Base-by-base conservation (phyloP, 1,140 invertebrate genomes). In the Stenopsyche tienmushanensis region DNA sequence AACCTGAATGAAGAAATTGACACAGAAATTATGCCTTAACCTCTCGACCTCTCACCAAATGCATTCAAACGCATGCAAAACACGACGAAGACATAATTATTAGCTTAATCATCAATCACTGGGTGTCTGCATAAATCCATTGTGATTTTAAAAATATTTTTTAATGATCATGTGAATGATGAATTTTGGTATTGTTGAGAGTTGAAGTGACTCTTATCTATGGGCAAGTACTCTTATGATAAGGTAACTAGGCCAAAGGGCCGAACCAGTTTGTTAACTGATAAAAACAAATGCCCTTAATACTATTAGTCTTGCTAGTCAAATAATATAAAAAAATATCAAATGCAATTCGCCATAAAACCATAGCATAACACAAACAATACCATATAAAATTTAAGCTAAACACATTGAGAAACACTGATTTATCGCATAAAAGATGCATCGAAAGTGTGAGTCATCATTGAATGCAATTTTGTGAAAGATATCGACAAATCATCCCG, bases 231-330 rank as follows among this genome's bases (percentile, higher is more conserved):
- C 5, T 8, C 23, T 52, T 25, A 10, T 42, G 57, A 60, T 60
- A 60, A 60, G 13, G 25, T 39, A 60, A 60, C 57, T 60, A 47
- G 57, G 57, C 57, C 57, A 60, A 60, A 60, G 57, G 57, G 57
- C 57, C 57, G 39, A 60, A 60, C 57, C 57, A 60, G 57, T 60
- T 49, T 49, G 21, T 47, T n/a, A 26, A 23, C 44, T 60, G 57
- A 60, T 60, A 60, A 60, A 60, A 47, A 60, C 57, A 60, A 60
- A 39, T 60, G 57, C 57, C 57, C 57, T 60, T 60, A 60, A 60
- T 47, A 26, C 57, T 50, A n/a, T 7, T 18, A 42, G 17, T 57
- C 21, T 57, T n/a, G 26, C 23, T 23, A 49, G n/a, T 49, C 41
- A 17, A 42, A 42, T 15, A 3, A 42, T 13, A 42, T 42, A 42